Evolutionary conservation across 35 echinoderm and acorn worm species (phyloP).

Genomic region (Acanthaster planci): DNA sequence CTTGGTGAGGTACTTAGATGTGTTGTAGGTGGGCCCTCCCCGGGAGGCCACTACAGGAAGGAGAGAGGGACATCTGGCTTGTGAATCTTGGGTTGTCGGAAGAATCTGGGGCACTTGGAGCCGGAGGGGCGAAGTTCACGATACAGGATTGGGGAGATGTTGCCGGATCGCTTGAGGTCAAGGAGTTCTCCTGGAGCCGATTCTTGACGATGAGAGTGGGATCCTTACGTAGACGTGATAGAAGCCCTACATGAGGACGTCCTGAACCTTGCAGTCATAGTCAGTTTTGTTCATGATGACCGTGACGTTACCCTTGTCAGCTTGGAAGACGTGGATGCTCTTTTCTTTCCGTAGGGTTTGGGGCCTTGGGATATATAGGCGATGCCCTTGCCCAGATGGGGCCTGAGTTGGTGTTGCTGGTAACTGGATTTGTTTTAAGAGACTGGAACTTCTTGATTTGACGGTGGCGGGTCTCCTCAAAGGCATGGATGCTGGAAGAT

Average conservation of each 20-base stretch:
- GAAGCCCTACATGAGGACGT: background rate
- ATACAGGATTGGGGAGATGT: background rate
- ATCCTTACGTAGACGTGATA: background rate
- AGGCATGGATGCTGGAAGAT: background rate
- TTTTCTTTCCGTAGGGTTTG: background rate
- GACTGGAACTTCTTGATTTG: background rate
- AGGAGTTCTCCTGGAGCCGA: background rate
- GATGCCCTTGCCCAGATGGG: background rate
- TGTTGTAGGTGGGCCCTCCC: slow-evolving; percentile 11
- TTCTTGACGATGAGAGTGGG: background rate
- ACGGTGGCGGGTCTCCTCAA: background rate
- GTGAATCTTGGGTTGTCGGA: slow-evolving; percentile 36
- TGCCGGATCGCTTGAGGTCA: background rate
- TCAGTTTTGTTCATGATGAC: background rate
- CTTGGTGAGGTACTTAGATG: slow-evolving; percentile 10
- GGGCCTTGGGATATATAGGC: background rate
- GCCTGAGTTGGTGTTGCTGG: background rate
- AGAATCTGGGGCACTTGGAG: slow-evolving; percentile 26
- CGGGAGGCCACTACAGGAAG: slow-evolving; percentile 14
- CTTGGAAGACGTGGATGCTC: background rate
- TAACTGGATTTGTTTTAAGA: background rate
- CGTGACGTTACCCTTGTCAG: background rate
- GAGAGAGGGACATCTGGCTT: slow-evolving; percentile 11
- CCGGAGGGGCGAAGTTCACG: background rate
- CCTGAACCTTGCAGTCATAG: background rate